Conservation (phyloP, 2,888 invertebrate species). For the Timema podura region DNA sequence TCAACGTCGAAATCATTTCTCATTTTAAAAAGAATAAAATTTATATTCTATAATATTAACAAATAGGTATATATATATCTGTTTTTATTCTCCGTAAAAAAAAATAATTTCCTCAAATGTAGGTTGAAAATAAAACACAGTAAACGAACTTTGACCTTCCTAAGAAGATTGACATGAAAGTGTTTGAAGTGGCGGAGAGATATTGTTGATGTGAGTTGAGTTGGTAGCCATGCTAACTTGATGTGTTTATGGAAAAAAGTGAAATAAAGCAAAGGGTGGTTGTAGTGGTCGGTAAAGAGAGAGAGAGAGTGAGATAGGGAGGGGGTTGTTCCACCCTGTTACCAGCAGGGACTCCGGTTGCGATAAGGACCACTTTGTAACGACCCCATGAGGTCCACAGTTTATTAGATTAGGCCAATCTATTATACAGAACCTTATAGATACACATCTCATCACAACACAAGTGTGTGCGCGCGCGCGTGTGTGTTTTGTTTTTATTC, state of each 20-base stretch:
- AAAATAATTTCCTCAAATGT: no score
- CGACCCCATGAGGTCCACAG: slow-evolving; percentile 27
- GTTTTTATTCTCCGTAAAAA: no score
- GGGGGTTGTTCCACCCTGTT: not conserved
- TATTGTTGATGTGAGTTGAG: not conserved
- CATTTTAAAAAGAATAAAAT: no score
- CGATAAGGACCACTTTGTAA: slow-evolving; percentile 28
- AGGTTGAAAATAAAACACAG: no score
- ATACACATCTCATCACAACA: slow-evolving; percentile 24
- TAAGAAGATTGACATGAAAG: not conserved
- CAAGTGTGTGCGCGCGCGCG: not conserved
- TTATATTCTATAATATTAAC: no score
- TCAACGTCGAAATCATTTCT: no score
- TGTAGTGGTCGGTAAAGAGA: no score
- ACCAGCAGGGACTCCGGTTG: slow-evolving; percentile 11
- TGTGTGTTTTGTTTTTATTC: not conserved
- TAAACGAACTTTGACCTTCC: no score
- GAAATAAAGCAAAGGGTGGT: not conserved
- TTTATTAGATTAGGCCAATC: slow-evolving; percentile 31
- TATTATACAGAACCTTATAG: slow-evolving; percentile 25
- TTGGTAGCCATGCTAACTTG: not conserved
- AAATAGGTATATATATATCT: no score
- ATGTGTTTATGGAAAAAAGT: not conserved
- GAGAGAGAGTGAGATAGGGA: not conserved
- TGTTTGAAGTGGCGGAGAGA: not conserved